These are phyloP conservation scores for Ptyas mucosa DNA, from an alignment of 2,113 vertebrate species.

Conservation along the genomic window DNA sequence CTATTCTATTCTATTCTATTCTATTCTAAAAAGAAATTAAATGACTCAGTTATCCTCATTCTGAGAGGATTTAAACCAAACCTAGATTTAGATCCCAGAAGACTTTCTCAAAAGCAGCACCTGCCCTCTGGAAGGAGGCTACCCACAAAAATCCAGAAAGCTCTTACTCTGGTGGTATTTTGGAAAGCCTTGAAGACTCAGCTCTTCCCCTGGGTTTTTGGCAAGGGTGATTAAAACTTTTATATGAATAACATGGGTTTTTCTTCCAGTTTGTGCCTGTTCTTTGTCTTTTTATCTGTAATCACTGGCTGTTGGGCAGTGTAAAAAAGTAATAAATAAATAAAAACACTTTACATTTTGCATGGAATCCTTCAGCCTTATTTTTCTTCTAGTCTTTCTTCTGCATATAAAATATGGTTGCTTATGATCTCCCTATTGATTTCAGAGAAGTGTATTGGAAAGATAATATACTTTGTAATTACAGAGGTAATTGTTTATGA, in stretches of 20 bases:
- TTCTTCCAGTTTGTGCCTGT: background rate
- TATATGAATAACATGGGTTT: background rate
- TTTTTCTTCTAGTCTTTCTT: background rate
- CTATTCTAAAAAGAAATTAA: background rate
- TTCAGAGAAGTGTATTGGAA: background rate
- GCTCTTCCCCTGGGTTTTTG: background rate
- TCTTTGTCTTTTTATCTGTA: background rate
- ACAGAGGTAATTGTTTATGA: background rate
- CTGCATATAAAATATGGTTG: background rate
- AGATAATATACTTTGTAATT: background rate
- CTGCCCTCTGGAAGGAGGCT: background rate
- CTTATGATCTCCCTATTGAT: background rate
- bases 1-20: no score
- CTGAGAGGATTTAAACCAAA: background rate
- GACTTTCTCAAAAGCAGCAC: background rate
- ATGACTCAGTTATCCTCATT: background rate
- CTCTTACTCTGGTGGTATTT: background rate
- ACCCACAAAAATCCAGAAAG: background rate
- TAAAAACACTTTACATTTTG: background rate
- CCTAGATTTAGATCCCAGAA: background rate
- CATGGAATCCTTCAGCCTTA: background rate
- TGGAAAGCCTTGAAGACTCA: background rate
- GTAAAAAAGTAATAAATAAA: background rate
- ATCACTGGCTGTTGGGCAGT: background rate
- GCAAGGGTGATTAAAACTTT: background rate